Evolutionary conservation across 1,140 invertebrate genomes (phyloP), one percentile per base, ranked within the genome.

Genomic region (Pachyrhynchus sulphureomaculatus): DNA sequence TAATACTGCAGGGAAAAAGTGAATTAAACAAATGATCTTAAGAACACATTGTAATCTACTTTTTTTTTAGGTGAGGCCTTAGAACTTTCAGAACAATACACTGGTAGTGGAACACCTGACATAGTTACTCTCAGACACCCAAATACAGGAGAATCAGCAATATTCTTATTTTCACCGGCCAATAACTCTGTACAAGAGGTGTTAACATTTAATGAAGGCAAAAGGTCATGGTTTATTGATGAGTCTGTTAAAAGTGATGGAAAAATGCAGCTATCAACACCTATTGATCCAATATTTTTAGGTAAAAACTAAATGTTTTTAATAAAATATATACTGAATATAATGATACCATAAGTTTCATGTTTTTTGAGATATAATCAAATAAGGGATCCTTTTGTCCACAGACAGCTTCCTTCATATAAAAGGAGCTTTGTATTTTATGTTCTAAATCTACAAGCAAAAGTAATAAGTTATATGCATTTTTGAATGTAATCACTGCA

Each of bases 231-330:
- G 86, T 83, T 89, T 56, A 82, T 89, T 23, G 81, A 86, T 68
- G 82, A 86, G 52, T 81, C 82, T 68, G 85, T 90, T 0, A 88
- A 86, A 75, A 88, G 86, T 39, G 86, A 90, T 79, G 88, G 88
- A 20, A 88, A 84, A 71, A 80, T 88, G 67, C 81, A 88, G 56
- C 76, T 90, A 33, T 85, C 84, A 10, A 87, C 86, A 32, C 86
- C 86, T 2, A 78, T 90, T 34, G 88, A 91, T 78, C 84, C 87
- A 24, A 80, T 89, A 52, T 88, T 90, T 75, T 76, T 90, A 72
- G 79, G 81, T 82, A 73, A 72, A 6, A n/a, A n/a, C n/a, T n/a
- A n/a, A n/a, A n/a, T n/a, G n/a, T n/a, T n/a, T n/a, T n/a, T n/a
- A n/a, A n/a, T n/a, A n/a, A n/a, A n/a, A n/a, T n/a, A n/a, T n/a